Conservation (phyloP, 2,888 invertebrate species). For the Chymomyza procnemis region DNA sequence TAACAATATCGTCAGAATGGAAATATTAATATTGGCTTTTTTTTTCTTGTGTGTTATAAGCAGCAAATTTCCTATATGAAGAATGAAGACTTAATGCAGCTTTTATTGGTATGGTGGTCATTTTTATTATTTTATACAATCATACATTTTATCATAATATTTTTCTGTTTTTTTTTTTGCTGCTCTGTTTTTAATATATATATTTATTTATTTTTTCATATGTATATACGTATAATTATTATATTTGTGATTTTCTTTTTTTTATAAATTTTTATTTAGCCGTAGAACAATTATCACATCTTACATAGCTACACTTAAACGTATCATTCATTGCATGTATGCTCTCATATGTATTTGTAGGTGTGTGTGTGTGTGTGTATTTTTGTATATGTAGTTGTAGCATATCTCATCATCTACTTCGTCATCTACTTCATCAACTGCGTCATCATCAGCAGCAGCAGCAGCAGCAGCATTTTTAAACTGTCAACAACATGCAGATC, state of each 20-base stretch:
- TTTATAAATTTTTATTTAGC: slow-evolving; percentile 44
- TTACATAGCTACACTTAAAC: slow-evolving; percentile 68
- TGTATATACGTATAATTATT: slow-evolving; percentile 4
- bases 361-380: slow-evolving; percentile 9
- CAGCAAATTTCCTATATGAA: not conserved
- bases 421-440: slow-evolving; percentile 5
- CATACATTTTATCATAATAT: slow-evolving; percentile 46
- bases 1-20: too few species aligned
- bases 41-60: not conserved
- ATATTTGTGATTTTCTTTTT: not conserved
- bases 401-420: not conserved
- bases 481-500: not conserved
- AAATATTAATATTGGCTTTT: too few species aligned
- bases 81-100: not conserved
- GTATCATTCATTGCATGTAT: slow-evolving; percentile 58
- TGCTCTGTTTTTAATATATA: slow-evolving; percentile 15
- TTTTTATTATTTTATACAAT: slow-evolving; percentile 44
- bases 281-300: slow-evolving; percentile 69
- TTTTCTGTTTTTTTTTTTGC: slow-evolving; percentile 30
- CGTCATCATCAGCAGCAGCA: not conserved
- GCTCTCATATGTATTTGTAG: slow-evolving; percentile 60
- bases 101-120: slow-evolving; percentile 65
- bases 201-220: slow-evolving; percentile 14
- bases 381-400: too few species aligned
- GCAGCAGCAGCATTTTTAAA: not conserved